Base-by-base conservation (phyloP, 1,140 invertebrate species). In the Drepana arcuata region DNA sequence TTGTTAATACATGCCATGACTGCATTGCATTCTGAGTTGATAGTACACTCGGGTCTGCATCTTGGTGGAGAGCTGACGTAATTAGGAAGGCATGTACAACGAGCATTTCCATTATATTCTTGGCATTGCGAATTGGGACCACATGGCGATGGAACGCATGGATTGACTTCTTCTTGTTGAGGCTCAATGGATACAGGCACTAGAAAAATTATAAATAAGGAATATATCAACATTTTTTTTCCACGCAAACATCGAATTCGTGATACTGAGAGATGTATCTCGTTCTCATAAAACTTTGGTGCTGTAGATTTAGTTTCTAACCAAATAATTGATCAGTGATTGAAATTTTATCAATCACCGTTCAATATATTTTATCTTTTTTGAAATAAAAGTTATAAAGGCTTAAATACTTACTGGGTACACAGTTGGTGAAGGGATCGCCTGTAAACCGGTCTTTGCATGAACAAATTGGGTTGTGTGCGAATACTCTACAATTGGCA, bases 101-200 rank as follows among this genome's bases (percentile, higher is more conserved):
- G 87, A 2, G 89, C 86, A 16, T 85, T 83, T 16, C 87, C 87
- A 21, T 87, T 87, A 26, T 88, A 83, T 34, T 88, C 75, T 50
- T 88, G 82, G 58, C 93, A 95, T 58, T 89, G 80, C 2, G 89
- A 86, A 56, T 90, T 86, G 4, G 88, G 82, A 12, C 92, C 92
- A 69, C 92, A 93, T 4, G 91, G 92, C 10, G 89, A 89, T 23
- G 91, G 91, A 7, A 89, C 63, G 57, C 92, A 93, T 9, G 91
- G 90, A 70, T 92, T 86, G 38, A 80, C 48, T 21, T 74, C 59
- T 11, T 57, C 79, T 75, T 14, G 73, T 21, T 34, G 44, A 4
- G 48, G 11, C 18, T 52, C 42, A 14, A 64, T 30, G 14, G 59
- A 42, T 35, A 64, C 18, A 31, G 59, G 46, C 26, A 53, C 70